Conservation (phyloP, 2,888 invertebrate genomes). For the Drosophila mimica region DNA sequence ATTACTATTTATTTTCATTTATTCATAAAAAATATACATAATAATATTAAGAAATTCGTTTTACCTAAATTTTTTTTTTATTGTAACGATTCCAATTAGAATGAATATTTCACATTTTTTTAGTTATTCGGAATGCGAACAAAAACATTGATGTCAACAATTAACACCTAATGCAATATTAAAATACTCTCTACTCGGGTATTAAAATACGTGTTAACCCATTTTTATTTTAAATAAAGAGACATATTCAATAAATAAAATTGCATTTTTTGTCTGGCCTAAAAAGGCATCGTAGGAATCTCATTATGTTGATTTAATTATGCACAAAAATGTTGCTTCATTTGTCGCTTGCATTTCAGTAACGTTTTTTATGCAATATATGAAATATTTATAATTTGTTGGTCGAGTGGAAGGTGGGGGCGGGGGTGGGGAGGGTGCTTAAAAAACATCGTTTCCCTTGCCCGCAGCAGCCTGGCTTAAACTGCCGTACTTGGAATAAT, state of each 20-base stretch:
- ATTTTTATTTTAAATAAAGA: neutral
- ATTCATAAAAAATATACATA: too few species aligned
- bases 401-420: neutral
- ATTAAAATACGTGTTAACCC: neutral
- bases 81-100: too few species aligned
- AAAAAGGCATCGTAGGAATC: neutral
- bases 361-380: neutral
- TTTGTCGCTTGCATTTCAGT: neutral
- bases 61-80: accelerated
- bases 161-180: neutral
- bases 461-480: conserved; percentile 5
- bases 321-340: neutral
- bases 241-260: conserved; percentile 1
- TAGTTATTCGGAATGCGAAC: neutral
- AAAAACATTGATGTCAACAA: neutral
- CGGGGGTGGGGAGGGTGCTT: neutral
- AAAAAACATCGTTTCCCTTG: conserved; percentile 20
- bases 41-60: neutral
- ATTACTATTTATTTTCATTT: neutral
- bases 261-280: neutral
- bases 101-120: neutral
- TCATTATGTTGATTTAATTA: neutral
- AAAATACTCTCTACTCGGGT: neutral
- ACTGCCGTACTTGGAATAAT: conserved; percentile 47
- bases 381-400: conserved; percentile 4